Base-by-base conservation (phyloP, 2,888 invertebrate genomes). In the Eilema depressum region DNA sequence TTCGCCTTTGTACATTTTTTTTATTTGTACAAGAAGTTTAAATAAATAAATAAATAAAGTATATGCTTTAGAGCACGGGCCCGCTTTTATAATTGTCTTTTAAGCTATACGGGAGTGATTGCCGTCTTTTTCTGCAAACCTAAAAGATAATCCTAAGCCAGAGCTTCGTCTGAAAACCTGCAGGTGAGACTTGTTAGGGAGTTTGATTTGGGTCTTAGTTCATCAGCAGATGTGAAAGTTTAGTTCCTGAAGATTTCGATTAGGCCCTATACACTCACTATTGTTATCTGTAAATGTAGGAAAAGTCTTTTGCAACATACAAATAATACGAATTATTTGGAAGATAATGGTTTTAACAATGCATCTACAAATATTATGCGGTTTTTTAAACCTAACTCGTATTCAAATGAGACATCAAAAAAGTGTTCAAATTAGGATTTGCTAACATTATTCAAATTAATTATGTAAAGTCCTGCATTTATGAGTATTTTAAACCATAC, bases 361-460 rank as follows among this genome's bases (percentile, higher is more conserved):
- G 12, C 10, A 12, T 12, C 12, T 33, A 25, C 3, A n/a, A 7
- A n/a, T 1, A 5, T 20, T 37, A 11, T 4, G 7, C n/a, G n/a
- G 8, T 57, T 37, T 17, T n/a, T 66, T 12, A 71, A 59, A 33
- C 30, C 65, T 60, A 74, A 70, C 71, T 64, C 28, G 23, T 74
- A 77, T 80, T 74, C 47, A 74, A 79, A 77, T 77, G 66, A 72
- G 74, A 68, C 68, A 73, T 71, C 64, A 47, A 64, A 53, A 68
- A 75, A 75, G 75, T 76, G 77, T 75, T 67, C 65, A 69, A 71
- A 71, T 64, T 68, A 75, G 79, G 75, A 61, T 66, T 53, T 12
- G 65, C 47, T 17, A 65, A 47, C 63, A 68, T 12, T 81, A 86
- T 87, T 88, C 66, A 85, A 86, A 86, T 86, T 82, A n/a, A n/a